Evolutionary conservation across 2,888 invertebrate species (phyloP).

Genomic region (Sclerodermus sp.): DNA sequence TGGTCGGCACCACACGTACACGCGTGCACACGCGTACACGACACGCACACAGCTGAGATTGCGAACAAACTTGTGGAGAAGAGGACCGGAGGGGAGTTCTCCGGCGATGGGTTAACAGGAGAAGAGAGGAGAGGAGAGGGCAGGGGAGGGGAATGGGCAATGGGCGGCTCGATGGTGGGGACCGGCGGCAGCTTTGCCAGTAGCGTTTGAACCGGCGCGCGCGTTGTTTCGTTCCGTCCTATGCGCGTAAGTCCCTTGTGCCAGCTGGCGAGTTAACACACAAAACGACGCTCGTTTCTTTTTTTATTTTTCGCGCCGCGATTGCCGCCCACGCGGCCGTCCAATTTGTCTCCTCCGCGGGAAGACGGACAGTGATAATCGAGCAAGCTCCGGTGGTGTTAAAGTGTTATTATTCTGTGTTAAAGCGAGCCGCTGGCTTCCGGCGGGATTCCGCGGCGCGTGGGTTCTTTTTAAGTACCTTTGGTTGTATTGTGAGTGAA

Average conservation of each 20-base stretch:
- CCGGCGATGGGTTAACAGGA: neutral
- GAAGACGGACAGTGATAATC: no score
- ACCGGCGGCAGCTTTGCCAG: constrained; percentile 25
- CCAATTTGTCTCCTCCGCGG: no score
- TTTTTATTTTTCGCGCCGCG: constrained; percentile 12
- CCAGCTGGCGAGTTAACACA: constrained; percentile 15
- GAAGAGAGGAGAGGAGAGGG: neutral
- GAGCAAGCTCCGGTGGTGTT: constrained; percentile 21
- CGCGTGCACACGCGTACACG: no score
- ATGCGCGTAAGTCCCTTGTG: constrained; percentile 16
- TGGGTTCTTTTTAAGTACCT: no score
- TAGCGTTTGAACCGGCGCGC: constrained; percentile 45
- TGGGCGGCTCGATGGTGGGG: constrained; percentile 14
- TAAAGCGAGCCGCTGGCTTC: constrained; percentile 9
- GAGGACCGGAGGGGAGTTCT: constrained; percentile 10
- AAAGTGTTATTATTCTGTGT: constrained; percentile 24
- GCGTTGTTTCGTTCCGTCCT: constrained; percentile 32
- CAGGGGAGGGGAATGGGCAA: constrained; percentile 11
- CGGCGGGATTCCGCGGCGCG: no score
- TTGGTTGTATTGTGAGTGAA: no score
- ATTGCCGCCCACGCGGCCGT: constrained; percentile 2
- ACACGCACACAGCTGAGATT: no score
- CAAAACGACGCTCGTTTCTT: constrained; percentile 17
- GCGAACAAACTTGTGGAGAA: constrained; percentile 5
- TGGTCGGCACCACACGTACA: no score